Base-by-base conservation (phyloP, 2,797 vertebrate species). In the Enteromius unitaeniatus region DNA sequence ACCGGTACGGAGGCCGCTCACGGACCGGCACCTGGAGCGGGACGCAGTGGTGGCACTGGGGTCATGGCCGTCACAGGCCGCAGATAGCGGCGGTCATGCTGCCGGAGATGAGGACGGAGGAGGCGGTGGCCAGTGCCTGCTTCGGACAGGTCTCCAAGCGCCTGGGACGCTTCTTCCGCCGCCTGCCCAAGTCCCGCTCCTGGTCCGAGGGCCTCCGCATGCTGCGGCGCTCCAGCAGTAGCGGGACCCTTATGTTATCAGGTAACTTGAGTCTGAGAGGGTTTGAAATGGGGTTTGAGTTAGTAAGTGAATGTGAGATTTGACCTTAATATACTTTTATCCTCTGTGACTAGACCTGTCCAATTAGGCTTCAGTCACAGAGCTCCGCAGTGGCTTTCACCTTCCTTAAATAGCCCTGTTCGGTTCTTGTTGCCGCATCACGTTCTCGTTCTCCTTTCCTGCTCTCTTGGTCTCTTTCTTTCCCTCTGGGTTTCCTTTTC, bases 101-200 rank as follows among this genome's bases (percentile, higher is more conserved):
- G 84, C 67, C 0, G 91, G 94, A 87, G 87, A 82, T 82, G 91
- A 89, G 21, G 96, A 97, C 87, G 86, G 88, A 91, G 76, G 92
- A 55, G 1, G 93, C 81, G 4, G 92, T 86, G 0, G 88, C 92
- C 69, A 89, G 93, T 0, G 87, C 96, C 80, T 98, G 98, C 89
- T 98, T 98, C 2, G 94, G 96, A n/a, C 93, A 95, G 0, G 87
- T 97, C 42, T 93, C 96, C 0, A 94, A 95, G 79, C 93, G 95
- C 84, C 93, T 98, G 82, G 95, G 95, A 37, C 94, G 94, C 81
- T 91, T 98, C 88, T 96, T 98, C 82, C 89, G 95, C 84, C 95
- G 96, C 86, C 94, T 98, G 58, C 96, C 96, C 40, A 97, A 96
- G 92, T 92, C 95, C 3, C 94, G 92, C 79, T 93, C 95, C 49